These are phyloP conservation scores for Porites australiensis DNA, from an alignment of 64 coral and sea anemone species.

Conservation along the genomic window DNA sequence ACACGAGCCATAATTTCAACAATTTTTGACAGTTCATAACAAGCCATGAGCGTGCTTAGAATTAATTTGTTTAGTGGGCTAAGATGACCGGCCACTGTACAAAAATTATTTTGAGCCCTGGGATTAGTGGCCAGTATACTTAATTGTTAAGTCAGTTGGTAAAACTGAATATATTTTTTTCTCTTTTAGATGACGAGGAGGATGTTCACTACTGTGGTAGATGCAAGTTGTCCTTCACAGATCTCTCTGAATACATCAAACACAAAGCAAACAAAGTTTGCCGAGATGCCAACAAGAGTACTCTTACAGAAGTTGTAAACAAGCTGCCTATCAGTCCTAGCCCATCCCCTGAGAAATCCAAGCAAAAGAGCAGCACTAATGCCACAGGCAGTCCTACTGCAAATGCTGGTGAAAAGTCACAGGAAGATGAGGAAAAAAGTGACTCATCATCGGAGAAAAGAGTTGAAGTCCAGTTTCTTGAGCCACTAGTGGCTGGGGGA, in stretches of 20 bases:
- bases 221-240: conserved; percentile 87
- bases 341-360: neutral
- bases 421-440: neutral
- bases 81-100: too few species aligned
- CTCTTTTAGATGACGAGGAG: conserved; percentile 86
- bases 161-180: neutral
- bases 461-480: conserved; percentile 29
- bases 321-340: neutral
- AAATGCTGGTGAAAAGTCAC: neutral
- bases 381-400: neutral
- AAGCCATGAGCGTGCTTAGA: too few species aligned
- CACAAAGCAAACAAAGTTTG: conserved; percentile 81
- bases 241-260: conserved; percentile 77
- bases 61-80: too few species aligned
- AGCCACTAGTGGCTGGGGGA: neutral
- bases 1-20: too few species aligned
- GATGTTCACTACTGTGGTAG: conserved; percentile 96
- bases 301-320: neutral
- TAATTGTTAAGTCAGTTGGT: neutral
- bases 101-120: too few species aligned
- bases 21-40: too few species aligned
- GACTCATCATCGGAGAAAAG: neutral
- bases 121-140: too few species aligned
- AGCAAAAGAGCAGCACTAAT: neutral
- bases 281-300: conserved; percentile 12